Conservation (phyloP, 35 echinoderm and acorn worm genomes). For the Antedon bifida region DNA sequence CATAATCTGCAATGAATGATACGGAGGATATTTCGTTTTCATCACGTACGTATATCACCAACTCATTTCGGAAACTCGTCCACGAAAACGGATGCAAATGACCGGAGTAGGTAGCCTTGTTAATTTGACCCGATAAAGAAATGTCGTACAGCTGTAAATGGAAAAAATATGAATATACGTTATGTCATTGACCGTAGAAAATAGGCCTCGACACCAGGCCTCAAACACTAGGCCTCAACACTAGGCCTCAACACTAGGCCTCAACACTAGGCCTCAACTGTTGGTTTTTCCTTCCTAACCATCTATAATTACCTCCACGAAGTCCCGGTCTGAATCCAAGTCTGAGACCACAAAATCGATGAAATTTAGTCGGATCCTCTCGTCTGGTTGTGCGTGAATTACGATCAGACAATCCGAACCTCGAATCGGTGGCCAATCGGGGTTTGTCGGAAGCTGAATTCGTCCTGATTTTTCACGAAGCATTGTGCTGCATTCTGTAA, state of each 20-base stretch:
- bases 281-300: too few species aligned
- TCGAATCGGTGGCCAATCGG: neutral
- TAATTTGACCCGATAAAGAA: neutral
- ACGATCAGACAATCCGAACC: neutral
- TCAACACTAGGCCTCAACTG: too few species aligned
- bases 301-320: neutral
- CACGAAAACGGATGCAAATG: neutral
- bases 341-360: neutral
- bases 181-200: too few species aligned
- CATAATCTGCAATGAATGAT: neutral
- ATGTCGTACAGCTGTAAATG: neutral
- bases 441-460: neutral
- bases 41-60: neutral
- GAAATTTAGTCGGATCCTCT: neutral
- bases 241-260: too few species aligned
- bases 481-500: constrained; percentile 4
- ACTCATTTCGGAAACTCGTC: neutral
- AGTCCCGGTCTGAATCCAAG: neutral
- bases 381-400: neutral
- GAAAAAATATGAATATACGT: too few species aligned
- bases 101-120: neutral
- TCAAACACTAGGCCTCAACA: too few species aligned
- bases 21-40: neutral
- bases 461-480: neutral
- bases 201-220: too few species aligned